These are phyloP conservation scores for Phycodurus eques DNA, from an alignment of 2,113 vertebrate species.

Conservation along the genomic window DNA sequence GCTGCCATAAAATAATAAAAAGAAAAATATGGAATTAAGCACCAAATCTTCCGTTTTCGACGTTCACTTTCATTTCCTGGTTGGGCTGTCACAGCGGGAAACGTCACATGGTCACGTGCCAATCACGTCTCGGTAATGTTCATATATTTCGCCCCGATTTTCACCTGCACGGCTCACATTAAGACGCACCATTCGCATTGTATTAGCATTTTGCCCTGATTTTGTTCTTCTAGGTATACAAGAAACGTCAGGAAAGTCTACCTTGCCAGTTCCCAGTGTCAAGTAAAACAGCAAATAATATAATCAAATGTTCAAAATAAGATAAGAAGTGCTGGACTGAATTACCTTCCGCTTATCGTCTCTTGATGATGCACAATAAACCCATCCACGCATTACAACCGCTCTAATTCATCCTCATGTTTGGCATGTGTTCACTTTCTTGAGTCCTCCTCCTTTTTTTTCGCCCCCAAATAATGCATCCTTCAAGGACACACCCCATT, in stretches of 20 bases:
- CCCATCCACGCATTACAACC: background rate
- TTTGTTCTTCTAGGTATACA: background rate
- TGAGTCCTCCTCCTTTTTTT: background rate
- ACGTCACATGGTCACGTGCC: constrained; percentile 20
- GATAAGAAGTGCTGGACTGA: background rate
- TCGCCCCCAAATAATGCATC: background rate
- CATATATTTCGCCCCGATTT: background rate
- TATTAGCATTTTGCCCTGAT: background rate
- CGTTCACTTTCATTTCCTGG: constrained; percentile 65
- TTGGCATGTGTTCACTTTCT: background rate
- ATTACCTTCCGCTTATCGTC: background rate
- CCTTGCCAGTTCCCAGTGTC: background rate
- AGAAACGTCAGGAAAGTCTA: background rate
- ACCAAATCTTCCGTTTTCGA: constrained; percentile 3
- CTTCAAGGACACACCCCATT: constrained; percentile 38
- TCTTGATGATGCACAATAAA: background rate
- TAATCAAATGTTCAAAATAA: background rate
- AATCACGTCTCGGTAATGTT: background rate
- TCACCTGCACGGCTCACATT: background rate
- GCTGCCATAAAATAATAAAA: background rate
- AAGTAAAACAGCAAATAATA: background rate
- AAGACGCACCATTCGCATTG: too few species aligned
- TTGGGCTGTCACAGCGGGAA: constrained; percentile 1
- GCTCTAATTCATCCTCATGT: background rate
- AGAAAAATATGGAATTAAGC: background rate